phyloP scores from a whole-genome alignment of 2,113 vertebrate species.

The Notechis scutatus region DNA sequence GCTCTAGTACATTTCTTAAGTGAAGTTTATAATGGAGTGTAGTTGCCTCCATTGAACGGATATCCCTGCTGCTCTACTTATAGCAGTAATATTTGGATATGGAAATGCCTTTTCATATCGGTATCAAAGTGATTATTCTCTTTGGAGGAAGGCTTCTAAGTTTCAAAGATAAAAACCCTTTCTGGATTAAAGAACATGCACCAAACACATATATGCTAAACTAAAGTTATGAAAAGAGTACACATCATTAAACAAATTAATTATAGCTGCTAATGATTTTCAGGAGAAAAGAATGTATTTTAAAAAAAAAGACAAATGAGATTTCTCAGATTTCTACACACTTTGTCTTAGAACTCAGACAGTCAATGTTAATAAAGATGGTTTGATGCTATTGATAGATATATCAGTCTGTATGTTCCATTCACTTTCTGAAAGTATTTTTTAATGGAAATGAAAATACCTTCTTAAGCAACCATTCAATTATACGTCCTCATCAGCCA shows the following conservation, averaged over 20 bases:
- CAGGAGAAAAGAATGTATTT: background rate
- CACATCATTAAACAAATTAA: background rate
- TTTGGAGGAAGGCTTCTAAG: slow-evolving; percentile 57
- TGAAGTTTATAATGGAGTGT: slow-evolving; percentile 76
- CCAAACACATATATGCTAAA: slow-evolving; percentile 22
- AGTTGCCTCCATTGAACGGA: slow-evolving; percentile 82
- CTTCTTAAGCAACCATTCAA: background rate
- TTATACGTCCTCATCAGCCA: background rate
- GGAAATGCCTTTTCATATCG: slow-evolving; percentile 81
- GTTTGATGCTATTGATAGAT: background rate
- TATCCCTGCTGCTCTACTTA: slow-evolving; percentile 83
- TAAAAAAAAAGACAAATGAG: background rate
- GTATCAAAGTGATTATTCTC: slow-evolving; percentile 74
- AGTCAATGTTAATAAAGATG: background rate
- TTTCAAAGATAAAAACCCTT: slow-evolving; percentile 47
- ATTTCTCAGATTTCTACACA: background rate
- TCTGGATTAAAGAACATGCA: slow-evolving; percentile 33
- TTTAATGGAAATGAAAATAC: background rate
- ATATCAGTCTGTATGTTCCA: background rate
- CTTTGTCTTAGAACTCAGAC: background rate
- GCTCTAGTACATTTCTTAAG: slow-evolving; percentile 74
- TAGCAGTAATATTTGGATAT: slow-evolving; percentile 83
- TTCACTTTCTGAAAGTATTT: background rate
- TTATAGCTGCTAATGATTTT: background rate
- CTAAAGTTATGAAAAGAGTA: background rate